Evolutionary conservation across 2,888 invertebrate genomes (phyloP).

Genomic region (Oscheius myriophilus): DNA sequence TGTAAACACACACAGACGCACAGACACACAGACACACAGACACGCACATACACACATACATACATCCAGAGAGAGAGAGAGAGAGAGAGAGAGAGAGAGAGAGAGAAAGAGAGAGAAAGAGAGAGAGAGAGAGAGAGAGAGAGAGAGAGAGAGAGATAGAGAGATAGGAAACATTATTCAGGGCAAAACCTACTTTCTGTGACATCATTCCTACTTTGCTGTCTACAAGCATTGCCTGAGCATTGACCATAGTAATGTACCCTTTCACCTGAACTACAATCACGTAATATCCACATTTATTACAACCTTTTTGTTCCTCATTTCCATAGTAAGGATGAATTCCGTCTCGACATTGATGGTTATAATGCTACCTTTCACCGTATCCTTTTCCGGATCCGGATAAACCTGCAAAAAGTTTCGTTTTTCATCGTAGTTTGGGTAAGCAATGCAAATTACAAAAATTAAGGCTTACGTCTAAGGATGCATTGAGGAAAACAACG

Average conservation of each 20-base stretch:
- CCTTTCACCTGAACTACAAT: slow-evolving; percentile 50
- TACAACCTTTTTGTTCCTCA: slow-evolving; percentile 52
- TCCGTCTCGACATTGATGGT: slow-evolving; percentile 58
- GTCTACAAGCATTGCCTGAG: slow-evolving; percentile 59
- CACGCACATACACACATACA: too few relatives aligned
- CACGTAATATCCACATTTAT: not conserved
- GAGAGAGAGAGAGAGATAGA: too few relatives aligned
- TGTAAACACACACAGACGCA: too few relatives aligned
- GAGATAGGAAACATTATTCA: too few relatives aligned
- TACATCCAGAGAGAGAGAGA: not conserved
- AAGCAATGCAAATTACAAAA: not conserved
- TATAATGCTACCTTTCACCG: slow-evolving; percentile 47
- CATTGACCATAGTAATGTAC: slow-evolving; percentile 62
- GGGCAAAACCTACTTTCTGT: slow-evolving; percentile 53
- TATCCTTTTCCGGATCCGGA: slow-evolving; percentile 44
- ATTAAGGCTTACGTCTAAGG: slow-evolving; percentile 46
- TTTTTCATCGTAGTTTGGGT: not conserved
- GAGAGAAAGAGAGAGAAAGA: too few relatives aligned
- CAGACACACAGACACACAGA: too few relatives aligned
- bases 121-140: too few relatives aligned
- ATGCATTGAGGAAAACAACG: slow-evolving; percentile 60
- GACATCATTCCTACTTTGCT: slow-evolving; percentile 60
- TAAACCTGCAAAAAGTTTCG: slow-evolving; percentile 38
- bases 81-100: not conserved
- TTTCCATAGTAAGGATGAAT: slow-evolving; percentile 58